Percentiles rank a stretch among this genome's conserved stretches.
These are phyloP conservation scores for Glyptemys insculpta DNA, from an alignment of 2,797 vertebrate genomes.

Conservation along the genomic window DNA sequence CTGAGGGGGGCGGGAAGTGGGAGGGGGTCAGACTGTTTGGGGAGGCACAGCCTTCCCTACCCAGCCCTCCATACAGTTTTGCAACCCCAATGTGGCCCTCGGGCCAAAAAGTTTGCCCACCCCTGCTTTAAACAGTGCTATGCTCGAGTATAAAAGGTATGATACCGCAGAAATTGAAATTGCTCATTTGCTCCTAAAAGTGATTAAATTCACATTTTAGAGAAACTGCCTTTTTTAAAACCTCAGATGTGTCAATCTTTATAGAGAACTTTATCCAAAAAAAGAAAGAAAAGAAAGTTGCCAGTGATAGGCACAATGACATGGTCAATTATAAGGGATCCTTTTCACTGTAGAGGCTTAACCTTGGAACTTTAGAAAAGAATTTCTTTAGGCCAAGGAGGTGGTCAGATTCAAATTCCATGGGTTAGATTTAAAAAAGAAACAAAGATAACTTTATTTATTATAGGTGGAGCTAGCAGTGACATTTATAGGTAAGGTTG, in stretches of 20 bases:
- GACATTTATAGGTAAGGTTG: not conserved
- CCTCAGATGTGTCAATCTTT: not conserved
- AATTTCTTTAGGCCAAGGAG: not conserved
- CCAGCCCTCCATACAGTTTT: no score
- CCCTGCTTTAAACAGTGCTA: not conserved
- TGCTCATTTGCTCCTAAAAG: not conserved
- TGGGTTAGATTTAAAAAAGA: not conserved
- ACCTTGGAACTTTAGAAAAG: not conserved
- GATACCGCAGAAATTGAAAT: accelerated
- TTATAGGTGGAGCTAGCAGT: not conserved
- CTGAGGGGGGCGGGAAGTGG: no score
- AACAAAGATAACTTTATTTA: not conserved
- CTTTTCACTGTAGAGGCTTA: not conserved
- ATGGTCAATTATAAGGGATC: no score
- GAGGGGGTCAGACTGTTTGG: no score
- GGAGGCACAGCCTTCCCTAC: no score
- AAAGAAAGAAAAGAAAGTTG: not conserved
- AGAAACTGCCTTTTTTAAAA: not conserved
- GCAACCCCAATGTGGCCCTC: no score
- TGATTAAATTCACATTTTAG: accelerated
- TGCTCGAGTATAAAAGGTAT: not conserved
- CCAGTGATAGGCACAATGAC: accelerated
- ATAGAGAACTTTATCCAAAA: not conserved
- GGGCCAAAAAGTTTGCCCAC: no score
- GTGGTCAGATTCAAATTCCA: not conserved